Conservation (phyloP, 1,140 invertebrate genomes). For the Penaeus japonicus region DNA sequence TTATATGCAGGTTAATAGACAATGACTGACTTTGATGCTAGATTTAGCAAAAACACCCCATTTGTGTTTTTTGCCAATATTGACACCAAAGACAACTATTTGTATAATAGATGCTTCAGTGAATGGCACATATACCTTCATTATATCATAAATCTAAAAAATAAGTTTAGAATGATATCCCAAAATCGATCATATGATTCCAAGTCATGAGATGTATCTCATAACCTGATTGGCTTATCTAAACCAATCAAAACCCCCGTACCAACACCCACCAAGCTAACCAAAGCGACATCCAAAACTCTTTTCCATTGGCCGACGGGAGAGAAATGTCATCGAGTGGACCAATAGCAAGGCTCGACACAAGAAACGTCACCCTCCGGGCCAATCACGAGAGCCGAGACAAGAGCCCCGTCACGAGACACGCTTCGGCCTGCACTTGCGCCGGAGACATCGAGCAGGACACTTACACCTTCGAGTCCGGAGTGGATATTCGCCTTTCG, state of each 20-base stretch:
- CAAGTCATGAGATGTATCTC: not conserved
- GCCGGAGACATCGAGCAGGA: constrained; percentile 30
- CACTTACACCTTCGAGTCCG: not conserved
- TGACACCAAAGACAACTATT: no score
- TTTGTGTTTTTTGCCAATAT: no score
- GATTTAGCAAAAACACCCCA: no score
- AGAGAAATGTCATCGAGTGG: not conserved
- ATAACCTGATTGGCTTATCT: not conserved
- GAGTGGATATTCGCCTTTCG: not conserved
- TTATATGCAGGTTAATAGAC: no score
- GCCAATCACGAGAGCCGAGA: constrained; percentile 31
- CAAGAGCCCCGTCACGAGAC: constrained; percentile 36
- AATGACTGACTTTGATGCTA: no score
- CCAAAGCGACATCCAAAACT: not conserved
- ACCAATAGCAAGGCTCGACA: constrained; percentile 25
- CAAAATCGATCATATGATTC: constrained; percentile 53
- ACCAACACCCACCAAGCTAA: not conserved
- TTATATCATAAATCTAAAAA: no score
- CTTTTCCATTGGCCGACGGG: not conserved
- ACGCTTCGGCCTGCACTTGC: constrained; percentile 14
- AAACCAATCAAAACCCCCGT: not conserved
- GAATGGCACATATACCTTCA: no score
- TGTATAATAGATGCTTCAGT: no score
- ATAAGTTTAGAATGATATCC: no score
- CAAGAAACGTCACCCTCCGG: not conserved